Evolutionary conservation across 2,888 invertebrate genomes (phyloP), one percentile per base, ranked within the genome.

Genomic region (Lissocephala sabroskyi): DNA sequence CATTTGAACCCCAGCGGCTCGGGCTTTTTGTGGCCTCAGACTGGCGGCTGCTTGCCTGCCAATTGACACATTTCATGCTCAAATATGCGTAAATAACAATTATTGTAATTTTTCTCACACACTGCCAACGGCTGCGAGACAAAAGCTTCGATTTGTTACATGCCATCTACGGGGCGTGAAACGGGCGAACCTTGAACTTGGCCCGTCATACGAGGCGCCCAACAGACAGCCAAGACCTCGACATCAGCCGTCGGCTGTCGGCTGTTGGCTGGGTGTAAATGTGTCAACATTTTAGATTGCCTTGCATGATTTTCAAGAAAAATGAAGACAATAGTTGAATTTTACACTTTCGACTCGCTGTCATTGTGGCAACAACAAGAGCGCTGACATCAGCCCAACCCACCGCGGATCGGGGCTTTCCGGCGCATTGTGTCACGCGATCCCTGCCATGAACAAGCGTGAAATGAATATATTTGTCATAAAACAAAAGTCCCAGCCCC

Each of bases 291-390:
- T 46, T 76, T 55, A 55, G 68, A 73, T 76, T 62, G 76, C 74
- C 65, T 62, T 70, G 77, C 76, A 70, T 70, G 68, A 70, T 76
- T 76, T 56, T 77, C 68, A 76, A 73, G 77, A 70, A 76, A 76
- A 71, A 76, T 68, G 76, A 71, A 68, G 65, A 76, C 76, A 68
- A 70, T 70, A 70, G 68, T 70, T 68, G 68, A 64, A 52, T 60
- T 65, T 64, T 64, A 68, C 76, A 76, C 73, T 75, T 56, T 39
- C 65, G 54, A 52, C 54, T 37, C 26, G 45, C 19, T 48, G 50
- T 45, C 56, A 50, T 41, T 35, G 35, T 16, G 4, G 16, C 35
- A 35, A 17, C 49, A 49, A 26, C 16, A 35, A 35, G 10, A 35
- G 16, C 16, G 10, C 23, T 23, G 28, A 41, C 37, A 45, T 30